These are phyloP conservation scores for Synaphobranchus kaupii DNA, from an alignment of 2,797 vertebrate species.

Conservation along the genomic window DNA sequence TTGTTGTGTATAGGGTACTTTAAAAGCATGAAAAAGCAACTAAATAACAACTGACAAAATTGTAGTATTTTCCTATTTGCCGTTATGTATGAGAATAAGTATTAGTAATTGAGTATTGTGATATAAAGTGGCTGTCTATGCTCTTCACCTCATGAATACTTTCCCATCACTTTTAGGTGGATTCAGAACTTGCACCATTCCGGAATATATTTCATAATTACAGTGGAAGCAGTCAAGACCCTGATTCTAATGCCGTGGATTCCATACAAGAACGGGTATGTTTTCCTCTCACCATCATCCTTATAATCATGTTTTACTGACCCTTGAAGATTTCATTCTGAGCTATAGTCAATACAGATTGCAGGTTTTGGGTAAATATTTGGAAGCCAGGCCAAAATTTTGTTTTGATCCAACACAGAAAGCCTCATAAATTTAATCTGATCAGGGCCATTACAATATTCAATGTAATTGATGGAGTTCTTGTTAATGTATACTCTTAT, in stretches of 20 bases:
- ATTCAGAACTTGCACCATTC: constrained; percentile 55
- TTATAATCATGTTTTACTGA: background rate
- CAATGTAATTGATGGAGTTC: background rate
- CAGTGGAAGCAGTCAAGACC: constrained; percentile 58
- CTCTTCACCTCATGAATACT: constrained; percentile 1
- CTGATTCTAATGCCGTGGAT: constrained; percentile 57
- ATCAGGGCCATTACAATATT: background rate
- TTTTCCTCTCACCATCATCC: background rate
- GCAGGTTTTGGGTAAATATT: background rate
- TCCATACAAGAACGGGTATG: constrained; percentile 58
- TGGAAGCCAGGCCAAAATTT: background rate
- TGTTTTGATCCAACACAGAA: background rate
- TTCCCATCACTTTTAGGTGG: constrained; percentile 50
- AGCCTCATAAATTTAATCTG: background rate
- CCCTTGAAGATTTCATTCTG: background rate
- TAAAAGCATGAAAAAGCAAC: background rate
- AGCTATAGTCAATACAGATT: background rate
- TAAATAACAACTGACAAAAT: background rate
- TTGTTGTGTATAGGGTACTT: background rate
- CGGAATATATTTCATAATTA: constrained; percentile 61
- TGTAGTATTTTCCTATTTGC: background rate
- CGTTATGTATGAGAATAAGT: background rate
- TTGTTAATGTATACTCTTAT: background rate
- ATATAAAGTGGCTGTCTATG: constrained; percentile 4
- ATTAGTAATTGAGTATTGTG: background rate